Conservation (phyloP, 2,797 vertebrate species). For the Discoglossus pictus region DNA sequence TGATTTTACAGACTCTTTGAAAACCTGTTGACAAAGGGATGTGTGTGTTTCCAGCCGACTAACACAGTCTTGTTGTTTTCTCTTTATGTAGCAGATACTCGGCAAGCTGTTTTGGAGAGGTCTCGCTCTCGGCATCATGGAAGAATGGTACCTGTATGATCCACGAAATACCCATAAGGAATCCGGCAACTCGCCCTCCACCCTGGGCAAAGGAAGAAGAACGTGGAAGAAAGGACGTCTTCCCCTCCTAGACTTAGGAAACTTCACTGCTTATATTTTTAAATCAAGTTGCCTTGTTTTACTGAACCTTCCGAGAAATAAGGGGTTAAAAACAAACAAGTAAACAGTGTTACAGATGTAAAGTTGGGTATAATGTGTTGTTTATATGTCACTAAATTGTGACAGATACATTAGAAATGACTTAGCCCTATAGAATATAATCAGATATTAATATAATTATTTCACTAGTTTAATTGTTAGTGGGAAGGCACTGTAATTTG, state of each 20-base stretch:
- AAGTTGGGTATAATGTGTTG: constrained; percentile 55
- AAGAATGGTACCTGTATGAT: constrained; percentile 84
- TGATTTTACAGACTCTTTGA: constrained; percentile 65
- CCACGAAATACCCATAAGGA: constrained; percentile 81
- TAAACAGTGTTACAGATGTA: constrained; percentile 64
- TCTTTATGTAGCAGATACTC: constrained; percentile 86
- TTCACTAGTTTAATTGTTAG: background rate
- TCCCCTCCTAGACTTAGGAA: no score
- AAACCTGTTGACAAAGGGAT: constrained; percentile 66
- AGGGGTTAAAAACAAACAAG: constrained; percentile 25
- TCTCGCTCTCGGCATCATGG: constrained; percentile 93
- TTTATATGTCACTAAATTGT: constrained; percentile 32
- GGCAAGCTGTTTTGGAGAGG: constrained; percentile 88
- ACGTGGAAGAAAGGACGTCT: background rate
- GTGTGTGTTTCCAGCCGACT: background rate
- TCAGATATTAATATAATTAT: constrained; percentile 19
- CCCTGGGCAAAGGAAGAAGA: background rate
- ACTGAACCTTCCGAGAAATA: background rate
- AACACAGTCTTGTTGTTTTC: constrained; percentile 60
- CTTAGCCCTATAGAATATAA: constrained; percentile 7
- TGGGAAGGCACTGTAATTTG: background rate
- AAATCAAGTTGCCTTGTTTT: background rate
- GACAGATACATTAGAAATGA: background rate
- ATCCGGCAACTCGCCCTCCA: background rate
- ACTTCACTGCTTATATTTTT: no score